Percentiles rank a stretch among this genome's conserved stretches.
These are phyloP conservation scores for Hypomecis atomaria DNA, from an alignment of 2,888 invertebrate genomes.

Conservation along the genomic window DNA sequence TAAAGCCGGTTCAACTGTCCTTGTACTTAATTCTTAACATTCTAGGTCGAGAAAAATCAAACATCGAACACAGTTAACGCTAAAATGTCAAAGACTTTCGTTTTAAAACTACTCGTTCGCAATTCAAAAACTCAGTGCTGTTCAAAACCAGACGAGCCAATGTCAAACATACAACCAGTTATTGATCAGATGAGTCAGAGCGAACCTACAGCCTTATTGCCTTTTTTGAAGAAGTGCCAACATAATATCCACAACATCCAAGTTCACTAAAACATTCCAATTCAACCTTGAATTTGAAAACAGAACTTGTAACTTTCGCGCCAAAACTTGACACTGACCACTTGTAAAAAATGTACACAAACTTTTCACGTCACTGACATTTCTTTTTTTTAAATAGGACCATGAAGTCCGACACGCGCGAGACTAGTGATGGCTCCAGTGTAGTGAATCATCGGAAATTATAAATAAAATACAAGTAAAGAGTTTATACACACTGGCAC, in stretches of 20 bases:
- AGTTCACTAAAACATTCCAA: constrained; percentile 26
- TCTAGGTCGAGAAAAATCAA: not conserved
- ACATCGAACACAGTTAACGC: not conserved
- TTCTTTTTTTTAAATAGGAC: constrained; percentile 14
- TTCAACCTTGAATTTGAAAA: constrained; percentile 27
- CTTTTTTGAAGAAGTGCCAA: constrained; percentile 50
- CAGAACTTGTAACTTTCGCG: constrained; percentile 31
- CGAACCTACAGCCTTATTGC: constrained; percentile 45
- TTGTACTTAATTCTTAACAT: too few species aligned
- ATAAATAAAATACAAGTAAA: constrained; percentile 17
- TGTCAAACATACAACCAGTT: constrained; percentile 58
- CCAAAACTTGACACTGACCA: constrained; percentile 32
- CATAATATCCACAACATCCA: constrained; percentile 30
- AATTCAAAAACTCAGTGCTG: constrained; percentile 32
- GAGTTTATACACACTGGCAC: constrained; percentile 21
- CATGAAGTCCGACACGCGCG: constrained; percentile 16
- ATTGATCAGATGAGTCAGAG: constrained; percentile 71
- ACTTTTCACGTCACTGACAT: constrained; percentile 9
- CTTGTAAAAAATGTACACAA: constrained; percentile 25
- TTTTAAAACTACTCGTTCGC: constrained; percentile 8
- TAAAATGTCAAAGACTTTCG: not conserved
- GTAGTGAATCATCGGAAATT: constrained; percentile 30
- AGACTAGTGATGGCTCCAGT: constrained; percentile 12
- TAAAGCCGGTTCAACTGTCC: too few species aligned
- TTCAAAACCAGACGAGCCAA: constrained; percentile 50